A percentile compares a stretch with the other conserved stretches of the same genome.
phyloP scores from a whole-genome alignment of 2,797 vertebrate species.

The Enteromius treurensis region DNA sequence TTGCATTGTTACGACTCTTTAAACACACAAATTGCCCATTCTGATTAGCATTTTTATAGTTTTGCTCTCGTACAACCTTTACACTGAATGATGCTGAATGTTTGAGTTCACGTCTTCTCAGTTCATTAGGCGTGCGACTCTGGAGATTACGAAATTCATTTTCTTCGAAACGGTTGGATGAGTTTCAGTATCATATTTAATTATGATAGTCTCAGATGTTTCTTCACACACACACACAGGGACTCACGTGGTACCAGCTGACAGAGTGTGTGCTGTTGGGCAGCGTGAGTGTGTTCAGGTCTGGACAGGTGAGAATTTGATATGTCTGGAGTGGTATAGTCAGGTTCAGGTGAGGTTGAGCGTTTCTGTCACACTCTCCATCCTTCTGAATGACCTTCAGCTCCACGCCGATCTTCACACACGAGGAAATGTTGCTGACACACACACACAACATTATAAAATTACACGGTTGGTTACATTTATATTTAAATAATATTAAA shows the following conservation, averaged over 20 bases:
- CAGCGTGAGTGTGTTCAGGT: slow-evolving; percentile 77
- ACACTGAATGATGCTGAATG: slow-evolving; percentile 1
- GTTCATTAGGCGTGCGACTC: neutral
- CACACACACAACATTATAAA: slow-evolving; percentile 11
- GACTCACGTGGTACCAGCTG: slow-evolving; percentile 83
- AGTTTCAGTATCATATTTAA: neutral
- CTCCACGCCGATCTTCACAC: slow-evolving; percentile 84
- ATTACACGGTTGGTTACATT: neutral
- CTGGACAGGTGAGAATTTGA: slow-evolving; percentile 78
- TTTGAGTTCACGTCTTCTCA: neutral
- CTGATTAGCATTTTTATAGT: neutral
- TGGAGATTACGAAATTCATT: neutral
- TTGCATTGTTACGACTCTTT: neutral
- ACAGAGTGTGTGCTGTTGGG: slow-evolving; percentile 66
- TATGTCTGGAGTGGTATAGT: slow-evolving; percentile 56
- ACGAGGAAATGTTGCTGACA: slow-evolving; percentile 86
- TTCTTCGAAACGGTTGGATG: neutral
- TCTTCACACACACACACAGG: neutral
- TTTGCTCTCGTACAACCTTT: neutral
- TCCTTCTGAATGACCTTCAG: slow-evolving; percentile 78
- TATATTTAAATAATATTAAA: neutral
- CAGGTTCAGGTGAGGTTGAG: slow-evolving; percentile 20
- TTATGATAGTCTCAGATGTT: neutral
- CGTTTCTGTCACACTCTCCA: slow-evolving; percentile 66
- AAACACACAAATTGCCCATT: neutral